Base-by-base conservation (phyloP, 2,888 invertebrate genomes). In the Andrena hattorfiana region DNA sequence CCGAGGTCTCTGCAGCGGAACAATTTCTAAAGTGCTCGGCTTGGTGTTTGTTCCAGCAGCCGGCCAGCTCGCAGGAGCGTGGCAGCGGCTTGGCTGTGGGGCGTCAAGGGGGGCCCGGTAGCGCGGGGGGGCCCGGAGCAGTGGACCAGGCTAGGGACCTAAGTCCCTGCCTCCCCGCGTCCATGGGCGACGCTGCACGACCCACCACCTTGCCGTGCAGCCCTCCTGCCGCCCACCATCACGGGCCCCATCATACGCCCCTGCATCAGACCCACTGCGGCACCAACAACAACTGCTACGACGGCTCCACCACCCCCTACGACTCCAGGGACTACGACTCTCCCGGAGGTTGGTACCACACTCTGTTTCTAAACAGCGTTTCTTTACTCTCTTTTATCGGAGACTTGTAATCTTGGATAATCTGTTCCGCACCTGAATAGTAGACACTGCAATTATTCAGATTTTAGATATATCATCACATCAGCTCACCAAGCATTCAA, bases 71-170 rank as follows among this genome's bases (percentile, higher is more conserved):
- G 89, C 94, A 94, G 92, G 94, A 94, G 92, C 94, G 93, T 89
- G 93, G 94, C 90, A 94, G 92, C 92, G 93, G 94, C 90, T 92
- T 93, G 91, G 92, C 92, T 93, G 90, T 93, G 90, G 93, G 94
- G 86, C 93, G 93, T 91, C 94, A 94, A 91, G 92, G 93, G 91
- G 93, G 93, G 88, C 92, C 92, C 87, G 96, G 95, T 96, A 96
- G 95, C 96, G 96, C 94, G 95, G 95, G 94, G 95, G 95, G 87
- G 89, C 92, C 93, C 85, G 92, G 93, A 87, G 92, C 91, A 92
- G 96, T 96, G 95, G 97, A 97, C 93, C 96, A 96, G 92, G 96
- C 96, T 89, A 95, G 96, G 91, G 97, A 97, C 92, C 95, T 97
- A 87, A 97, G 97, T 92, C 97, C 97, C 89, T 97, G 96, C 92